Conservation (phyloP, 2,888 invertebrate genomes). For the Yponomeuta sedellus region DNA sequence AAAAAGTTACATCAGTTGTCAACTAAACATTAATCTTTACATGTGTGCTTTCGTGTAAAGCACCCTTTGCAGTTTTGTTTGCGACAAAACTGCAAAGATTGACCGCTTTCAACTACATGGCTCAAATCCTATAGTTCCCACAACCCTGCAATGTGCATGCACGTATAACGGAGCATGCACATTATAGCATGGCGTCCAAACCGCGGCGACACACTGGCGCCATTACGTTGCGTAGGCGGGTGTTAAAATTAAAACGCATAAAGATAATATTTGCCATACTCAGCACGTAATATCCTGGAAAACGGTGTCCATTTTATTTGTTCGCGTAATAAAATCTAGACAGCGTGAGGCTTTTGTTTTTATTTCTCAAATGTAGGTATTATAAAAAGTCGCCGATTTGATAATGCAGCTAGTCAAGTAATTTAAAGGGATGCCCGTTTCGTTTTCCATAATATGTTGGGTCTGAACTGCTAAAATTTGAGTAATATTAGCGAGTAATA, state of each 20-base stretch:
- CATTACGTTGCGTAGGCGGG: constrained; percentile 52
- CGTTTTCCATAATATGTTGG: too few species aligned
- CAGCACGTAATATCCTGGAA: constrained; percentile 8
- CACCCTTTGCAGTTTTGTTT: too few species aligned
- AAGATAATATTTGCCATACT: constrained; percentile 18
- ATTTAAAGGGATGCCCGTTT: too few species aligned
- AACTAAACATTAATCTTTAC: too few species aligned
- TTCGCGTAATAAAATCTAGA: background rate
- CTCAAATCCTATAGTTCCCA: background rate
- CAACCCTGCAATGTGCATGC: background rate
- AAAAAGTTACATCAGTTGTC: too few species aligned
- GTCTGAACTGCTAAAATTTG: too few species aligned
- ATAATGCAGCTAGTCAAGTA: too few species aligned
- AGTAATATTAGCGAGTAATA: too few species aligned
- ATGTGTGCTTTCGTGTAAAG: too few species aligned
- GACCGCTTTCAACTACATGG: background rate
- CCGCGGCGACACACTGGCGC: constrained; percentile 67
- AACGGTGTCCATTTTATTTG: background rate
- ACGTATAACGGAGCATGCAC: background rate
- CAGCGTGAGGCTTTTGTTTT: background rate
- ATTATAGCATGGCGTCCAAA: constrained; percentile 37
- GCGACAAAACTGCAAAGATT: background rate
- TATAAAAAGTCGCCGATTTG: too few species aligned
- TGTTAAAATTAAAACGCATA: constrained; percentile 61
- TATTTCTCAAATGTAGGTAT: background rate